Base-by-base conservation (phyloP, 1,140 invertebrate genomes). In the Sarcophaga bullata region DNA sequence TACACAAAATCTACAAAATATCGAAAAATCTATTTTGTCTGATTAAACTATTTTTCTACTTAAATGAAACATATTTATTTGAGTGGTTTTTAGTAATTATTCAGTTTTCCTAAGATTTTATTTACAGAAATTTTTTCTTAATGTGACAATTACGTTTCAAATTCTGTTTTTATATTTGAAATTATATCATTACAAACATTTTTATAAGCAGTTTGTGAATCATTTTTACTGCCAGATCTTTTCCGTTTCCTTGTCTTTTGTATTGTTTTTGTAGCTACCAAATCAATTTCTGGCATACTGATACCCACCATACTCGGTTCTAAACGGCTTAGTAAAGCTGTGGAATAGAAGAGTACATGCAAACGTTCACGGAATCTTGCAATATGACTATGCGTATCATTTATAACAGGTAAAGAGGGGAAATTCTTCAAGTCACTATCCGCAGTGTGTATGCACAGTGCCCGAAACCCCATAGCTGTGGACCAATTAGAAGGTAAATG, bases 391-490 rank as follows among this genome's bases (percentile, higher is more conserved):
- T 68, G 58, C 6, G 47, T 50, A 8, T 73, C 58, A 58, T 37
- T 46, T 19, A 47, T 15, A 46, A 8, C 37, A 75, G 62, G 73
- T 46, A 58, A n/a, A 2, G n/a, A 13, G 1, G 83, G 47, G 1
- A 68, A 52, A 49, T 5, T 62, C 19, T 46, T 13, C 10, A 37
- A 49, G 8, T 81, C 52, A 54, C 25, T 8, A 47, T 85, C 73
- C 17, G 83, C 85, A 0, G 88, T 85, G 72, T 87, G 80, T 80
- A 90, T 86, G 37, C 88, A 87, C 15, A 89, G 81, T n/a, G 86
- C 85, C 2, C 89, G 87, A 47, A 90, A 88, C 0, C 83, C 87
- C 84, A 88, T 86, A 83, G 87, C 83, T n/a, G 87, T 87, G 8
- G 84, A 86, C 84, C 84, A 89, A 73, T 82, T 90, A 0, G 89